Evolutionary conservation across 2,888 invertebrate genomes (phyloP).

Genomic region (Aethes cnicana): DNA sequence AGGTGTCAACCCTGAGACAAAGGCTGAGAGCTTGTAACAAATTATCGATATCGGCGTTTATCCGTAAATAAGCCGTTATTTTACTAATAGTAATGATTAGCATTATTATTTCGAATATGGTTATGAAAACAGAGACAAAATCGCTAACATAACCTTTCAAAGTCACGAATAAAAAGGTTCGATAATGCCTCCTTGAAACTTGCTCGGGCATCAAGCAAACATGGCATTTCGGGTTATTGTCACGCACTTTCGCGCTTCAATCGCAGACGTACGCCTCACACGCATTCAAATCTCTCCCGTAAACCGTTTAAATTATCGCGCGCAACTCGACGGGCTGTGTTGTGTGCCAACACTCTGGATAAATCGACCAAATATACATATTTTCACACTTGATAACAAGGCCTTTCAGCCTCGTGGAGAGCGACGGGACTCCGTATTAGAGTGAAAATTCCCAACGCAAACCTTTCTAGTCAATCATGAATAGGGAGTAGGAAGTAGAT

Average conservation of each 20-base stretch:
- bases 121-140: no score
- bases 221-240: slow-evolving; percentile 11
- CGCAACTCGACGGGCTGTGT: slow-evolving; percentile 17
- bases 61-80: no score
- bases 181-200: neutral
- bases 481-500: no score
- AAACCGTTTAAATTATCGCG: slow-evolving; percentile 29
- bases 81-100: no score
- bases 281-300: slow-evolving; percentile 17
- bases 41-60: no score
- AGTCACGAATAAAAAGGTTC: no score
- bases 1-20: no score
- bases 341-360: slow-evolving; percentile 35
- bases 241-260: slow-evolving; percentile 1
- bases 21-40: no score
- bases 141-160: no score
- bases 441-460: slow-evolving; percentile 5
- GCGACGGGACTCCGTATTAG: neutral
- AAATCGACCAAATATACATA: slow-evolving; percentile 42
- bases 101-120: no score
- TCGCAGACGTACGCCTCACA: slow-evolving; percentile 13
- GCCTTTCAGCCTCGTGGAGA: slow-evolving; percentile 21
- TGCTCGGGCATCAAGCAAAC: neutral
- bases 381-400: slow-evolving; percentile 36
- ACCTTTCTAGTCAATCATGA: slow-evolving; percentile 7